A percentile compares a stretch with the other conserved stretches of the same genome.
phyloP scores from a whole-genome alignment of 1,140 invertebrate genomes.

The Neodiprion virginianus region DNA sequence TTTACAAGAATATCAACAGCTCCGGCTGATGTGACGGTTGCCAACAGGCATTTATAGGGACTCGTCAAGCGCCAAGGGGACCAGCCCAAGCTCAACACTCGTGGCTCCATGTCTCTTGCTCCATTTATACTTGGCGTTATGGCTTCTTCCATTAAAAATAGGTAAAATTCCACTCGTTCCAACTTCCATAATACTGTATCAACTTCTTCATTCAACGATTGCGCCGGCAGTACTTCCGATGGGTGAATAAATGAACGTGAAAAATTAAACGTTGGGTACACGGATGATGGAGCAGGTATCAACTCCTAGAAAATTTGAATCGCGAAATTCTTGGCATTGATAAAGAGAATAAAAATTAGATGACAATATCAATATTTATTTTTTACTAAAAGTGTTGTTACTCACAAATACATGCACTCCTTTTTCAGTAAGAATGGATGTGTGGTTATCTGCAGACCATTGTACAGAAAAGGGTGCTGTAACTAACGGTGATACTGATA shows the following conservation, averaged over 20 bases:
- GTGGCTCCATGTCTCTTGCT: conserved; percentile 28
- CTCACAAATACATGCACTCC: conserved; percentile 56
- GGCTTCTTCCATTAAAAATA: conserved; percentile 42
- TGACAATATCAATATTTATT: not conserved
- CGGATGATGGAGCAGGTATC: conserved; percentile 44
- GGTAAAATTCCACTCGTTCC: conserved; percentile 43
- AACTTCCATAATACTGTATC: conserved; percentile 40
- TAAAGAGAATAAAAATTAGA: conserved; percentile 12
- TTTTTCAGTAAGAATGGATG: conserved; percentile 51
- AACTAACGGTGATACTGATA: conserved; percentile 44
- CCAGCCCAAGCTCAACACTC: conserved; percentile 47
- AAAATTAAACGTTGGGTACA: conserved; percentile 41
- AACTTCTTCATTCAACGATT: conserved; percentile 32
- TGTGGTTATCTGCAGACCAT: conserved; percentile 57
- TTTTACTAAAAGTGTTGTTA: conserved; percentile 21
- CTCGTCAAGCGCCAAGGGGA: conserved; percentile 47
- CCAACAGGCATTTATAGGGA: conserved; percentile 47
- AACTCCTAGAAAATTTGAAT: conserved; percentile 44
- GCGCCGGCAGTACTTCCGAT: conserved; percentile 39
- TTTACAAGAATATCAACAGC: conserved; percentile 46
- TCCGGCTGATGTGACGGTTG: conserved; percentile 47
- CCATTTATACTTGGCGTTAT: conserved; percentile 46
- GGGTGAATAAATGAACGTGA: conserved; percentile 50
- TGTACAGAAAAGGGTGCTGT: conserved; percentile 43
- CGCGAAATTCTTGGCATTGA: not conserved